These are phyloP conservation scores for Hirtodrosophila histrioides DNA, from an alignment of 2,888 invertebrate genomes.

Conservation along the genomic window DNA sequence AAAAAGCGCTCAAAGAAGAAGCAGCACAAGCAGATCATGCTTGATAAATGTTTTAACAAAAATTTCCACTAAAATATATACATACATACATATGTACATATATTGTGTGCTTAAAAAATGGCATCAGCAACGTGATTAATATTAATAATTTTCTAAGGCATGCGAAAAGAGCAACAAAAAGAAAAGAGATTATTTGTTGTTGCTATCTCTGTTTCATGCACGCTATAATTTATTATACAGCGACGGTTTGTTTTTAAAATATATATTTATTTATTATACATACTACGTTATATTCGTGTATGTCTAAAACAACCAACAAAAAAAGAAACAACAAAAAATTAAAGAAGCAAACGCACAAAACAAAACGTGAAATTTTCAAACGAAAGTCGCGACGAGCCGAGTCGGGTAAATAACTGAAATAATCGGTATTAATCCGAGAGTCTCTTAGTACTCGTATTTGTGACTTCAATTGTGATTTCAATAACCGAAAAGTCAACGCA, in stretches of 20 bases:
- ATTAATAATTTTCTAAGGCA: constrained; percentile 57
- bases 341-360: constrained; percentile 40
- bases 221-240: constrained; percentile 62
- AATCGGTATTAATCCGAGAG: constrained; percentile 25
- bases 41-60: constrained; percentile 38
- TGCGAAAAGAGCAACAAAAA: constrained; percentile 35
- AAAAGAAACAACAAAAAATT: constrained; percentile 21
- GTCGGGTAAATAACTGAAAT: constrained; percentile 48
- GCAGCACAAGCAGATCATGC: constrained; percentile 11
- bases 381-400: constrained; percentile 53
- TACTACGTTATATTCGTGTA: too few species aligned
- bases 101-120: constrained; percentile 6
- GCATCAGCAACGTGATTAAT: constrained; percentile 36
- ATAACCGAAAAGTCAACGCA: constrained; percentile 22
- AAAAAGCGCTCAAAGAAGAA: constrained; percentile 17
- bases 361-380: constrained; percentile 62
- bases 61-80: constrained; percentile 35
- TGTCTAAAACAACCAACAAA: constrained; percentile 11
- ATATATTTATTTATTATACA: constrained; percentile 2
- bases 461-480: constrained; percentile 26
- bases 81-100: background rate
- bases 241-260: constrained; percentile 48
- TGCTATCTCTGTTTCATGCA: constrained; percentile 37
- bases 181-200: constrained; percentile 37
- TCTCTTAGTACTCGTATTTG: background rate